Evolutionary conservation across 1,140 invertebrate genomes (phyloP).

Genomic region (Cotesia glomerata): DNA sequence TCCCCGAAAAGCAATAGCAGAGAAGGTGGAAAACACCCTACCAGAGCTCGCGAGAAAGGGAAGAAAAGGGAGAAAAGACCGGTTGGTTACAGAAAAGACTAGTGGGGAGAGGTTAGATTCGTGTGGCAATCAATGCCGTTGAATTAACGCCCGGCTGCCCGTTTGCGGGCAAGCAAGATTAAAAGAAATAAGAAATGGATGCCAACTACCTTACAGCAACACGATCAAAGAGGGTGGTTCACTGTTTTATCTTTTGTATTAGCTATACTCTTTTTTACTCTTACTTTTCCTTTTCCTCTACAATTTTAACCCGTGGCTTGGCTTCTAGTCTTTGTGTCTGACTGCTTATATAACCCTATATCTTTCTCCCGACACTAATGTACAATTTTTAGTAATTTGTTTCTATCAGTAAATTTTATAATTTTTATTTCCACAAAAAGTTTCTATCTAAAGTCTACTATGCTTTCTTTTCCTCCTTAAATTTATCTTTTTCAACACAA

Average conservation of each 20-base stretch:
- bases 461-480: neutral
- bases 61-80: neutral
- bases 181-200: slow-evolving; percentile 63
- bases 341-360: neutral
- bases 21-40: neutral
- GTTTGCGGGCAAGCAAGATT: slow-evolving; percentile 63
- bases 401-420: neutral
- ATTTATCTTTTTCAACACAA: neutral
- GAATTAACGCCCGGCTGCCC: slow-evolving; percentile 64
- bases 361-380: neutral
- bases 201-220: slow-evolving; percentile 47
- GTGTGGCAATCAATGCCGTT: slow-evolving; percentile 63
- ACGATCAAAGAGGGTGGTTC: slow-evolving; percentile 19
- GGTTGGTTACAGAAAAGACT: slow-evolving; percentile 28
- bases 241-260: neutral
- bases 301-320: neutral
- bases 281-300: neutral
- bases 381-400: neutral
- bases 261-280: neutral
- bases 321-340: neutral
- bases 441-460: neutral
- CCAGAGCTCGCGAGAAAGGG: neutral
- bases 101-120: slow-evolving; percentile 44
- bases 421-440: neutral
- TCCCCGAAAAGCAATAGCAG: neutral